Base-by-base conservation (phyloP, 2,797 vertebrate genomes). In the Mustela erminea region DNA sequence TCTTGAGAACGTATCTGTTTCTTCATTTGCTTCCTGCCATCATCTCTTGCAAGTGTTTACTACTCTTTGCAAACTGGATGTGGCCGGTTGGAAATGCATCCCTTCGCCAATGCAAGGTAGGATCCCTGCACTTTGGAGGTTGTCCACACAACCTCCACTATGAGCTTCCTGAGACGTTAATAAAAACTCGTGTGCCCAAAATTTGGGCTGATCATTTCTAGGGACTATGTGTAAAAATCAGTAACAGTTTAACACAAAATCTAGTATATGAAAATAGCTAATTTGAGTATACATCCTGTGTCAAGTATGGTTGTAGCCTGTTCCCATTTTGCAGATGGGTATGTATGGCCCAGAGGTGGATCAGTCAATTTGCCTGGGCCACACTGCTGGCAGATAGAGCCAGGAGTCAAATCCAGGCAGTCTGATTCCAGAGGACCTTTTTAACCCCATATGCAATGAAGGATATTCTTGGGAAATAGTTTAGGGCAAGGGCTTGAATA, bases 21-120 rank as follows among this genome's bases (percentile, higher is more conserved):
- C 97, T 96, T 97, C 94, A 0, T 87, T 96, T 41, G 0, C 95
- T 97, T 97, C 98, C 97, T 97, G 97, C 82, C 46, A 14, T 80
- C 68, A 2, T 82, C 87, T 90, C 95, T 72, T 56, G 56, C 43
- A 17, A 81, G 83, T 68, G 74, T 80, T 96, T 91, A 87, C 80
- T 46, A 78, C 90, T 82, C 83, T 85, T 97, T 96, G 21, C 74
- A 78, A 84, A 80, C 17, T 27, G 38, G 58, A 35, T 82, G n/a
- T 46, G 49, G 90, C 95, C 93, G 58, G 60, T 0, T 88, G 78
- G 14, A 87, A 87, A 95, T 52, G 62, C 82, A 62, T 54, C 23
- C 0, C n/a, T 75, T 46, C 29, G 74, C 41, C 46, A 75, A 46
- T 29, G 72, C 3, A 43, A 41, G 46, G 81, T 54, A 32, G 58